phyloP scores from a whole-genome alignment of 2,797 vertebrate genomes.

The Peromyscus aztecus region DNA sequence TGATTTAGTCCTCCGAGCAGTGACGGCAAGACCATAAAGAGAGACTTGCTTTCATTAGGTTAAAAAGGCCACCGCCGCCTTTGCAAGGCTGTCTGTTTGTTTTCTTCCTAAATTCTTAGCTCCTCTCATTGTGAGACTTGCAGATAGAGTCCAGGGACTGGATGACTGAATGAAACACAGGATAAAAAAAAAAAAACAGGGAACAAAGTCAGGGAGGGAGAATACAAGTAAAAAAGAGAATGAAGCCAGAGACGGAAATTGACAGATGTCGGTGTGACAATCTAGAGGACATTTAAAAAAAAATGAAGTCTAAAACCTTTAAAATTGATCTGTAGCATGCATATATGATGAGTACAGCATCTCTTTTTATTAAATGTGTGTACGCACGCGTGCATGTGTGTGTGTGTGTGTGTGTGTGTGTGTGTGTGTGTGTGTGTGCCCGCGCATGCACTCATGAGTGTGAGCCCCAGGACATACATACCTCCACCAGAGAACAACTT shows the following conservation, averaged over 20 bases:
- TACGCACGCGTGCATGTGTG: neutral
- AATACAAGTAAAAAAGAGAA: neutral
- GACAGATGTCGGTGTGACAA: neutral
- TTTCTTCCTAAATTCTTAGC: neutral
- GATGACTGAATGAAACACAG: neutral
- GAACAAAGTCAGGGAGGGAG: neutral
- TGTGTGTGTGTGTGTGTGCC: neutral
- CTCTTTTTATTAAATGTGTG: neutral
- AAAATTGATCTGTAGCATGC: neutral
- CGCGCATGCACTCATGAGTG: too few species aligned
- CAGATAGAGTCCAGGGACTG: neutral
- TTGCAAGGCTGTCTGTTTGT: neutral
- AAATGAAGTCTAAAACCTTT: neutral
- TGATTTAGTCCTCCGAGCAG: conserved; percentile 69
- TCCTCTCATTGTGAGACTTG: neutral
- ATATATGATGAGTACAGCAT: neutral
- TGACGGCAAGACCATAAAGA: conserved; percentile 13
- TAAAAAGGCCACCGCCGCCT: neutral
- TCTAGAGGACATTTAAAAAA: neutral
- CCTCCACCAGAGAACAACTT: neutral
- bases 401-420: neutral
- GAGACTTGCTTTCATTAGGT: conserved; percentile 46
- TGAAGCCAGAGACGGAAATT: neutral
- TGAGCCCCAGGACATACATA: too few species aligned
- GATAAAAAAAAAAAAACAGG: neutral